These are phyloP conservation scores for Pachyrhynchus sulphureomaculatus DNA, from an alignment of 1,140 invertebrate genomes.

Conservation along the genomic window DNA sequence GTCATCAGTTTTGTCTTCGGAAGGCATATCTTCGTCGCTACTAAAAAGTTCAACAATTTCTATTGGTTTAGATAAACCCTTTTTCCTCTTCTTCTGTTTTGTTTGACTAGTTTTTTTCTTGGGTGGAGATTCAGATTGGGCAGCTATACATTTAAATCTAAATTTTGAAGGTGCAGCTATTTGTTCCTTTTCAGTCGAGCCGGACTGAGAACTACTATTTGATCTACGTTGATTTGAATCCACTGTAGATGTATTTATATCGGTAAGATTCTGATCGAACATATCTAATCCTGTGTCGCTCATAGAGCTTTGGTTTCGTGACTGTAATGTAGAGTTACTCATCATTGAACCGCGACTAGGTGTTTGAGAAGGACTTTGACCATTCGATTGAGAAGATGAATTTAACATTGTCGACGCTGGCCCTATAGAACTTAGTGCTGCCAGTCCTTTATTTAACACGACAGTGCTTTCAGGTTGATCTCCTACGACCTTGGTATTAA, in stretches of 20 bases:
- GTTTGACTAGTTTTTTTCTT: no score
- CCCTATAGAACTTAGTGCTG: neutral
- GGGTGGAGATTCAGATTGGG: no score
- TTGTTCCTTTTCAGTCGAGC: no score
- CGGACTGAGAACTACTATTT: no score
- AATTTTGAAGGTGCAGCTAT: no score
- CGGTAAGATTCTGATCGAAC: no score
- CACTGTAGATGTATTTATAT: no score
- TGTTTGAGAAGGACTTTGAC: neutral
- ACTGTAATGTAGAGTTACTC: no score
- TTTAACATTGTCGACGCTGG: neutral
- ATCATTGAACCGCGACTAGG: no score
- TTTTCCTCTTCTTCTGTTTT: neutral
- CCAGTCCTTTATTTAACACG: neutral
- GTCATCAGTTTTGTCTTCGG: neutral
- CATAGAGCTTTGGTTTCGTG: neutral
- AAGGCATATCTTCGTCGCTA: neutral
- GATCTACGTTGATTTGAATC: no score
- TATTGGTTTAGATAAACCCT: neutral
- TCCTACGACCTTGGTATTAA: neutral
- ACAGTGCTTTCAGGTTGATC: neutral
- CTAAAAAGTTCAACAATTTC: neutral
- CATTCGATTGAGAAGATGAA: neutral
- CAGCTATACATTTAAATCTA: no score
- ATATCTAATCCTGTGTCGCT: neutral